Evolutionary conservation across 2,113 vertebrate species (phyloP), one percentile per base, ranked within the genome.

Genomic region (Loxodonta africana): DNA sequence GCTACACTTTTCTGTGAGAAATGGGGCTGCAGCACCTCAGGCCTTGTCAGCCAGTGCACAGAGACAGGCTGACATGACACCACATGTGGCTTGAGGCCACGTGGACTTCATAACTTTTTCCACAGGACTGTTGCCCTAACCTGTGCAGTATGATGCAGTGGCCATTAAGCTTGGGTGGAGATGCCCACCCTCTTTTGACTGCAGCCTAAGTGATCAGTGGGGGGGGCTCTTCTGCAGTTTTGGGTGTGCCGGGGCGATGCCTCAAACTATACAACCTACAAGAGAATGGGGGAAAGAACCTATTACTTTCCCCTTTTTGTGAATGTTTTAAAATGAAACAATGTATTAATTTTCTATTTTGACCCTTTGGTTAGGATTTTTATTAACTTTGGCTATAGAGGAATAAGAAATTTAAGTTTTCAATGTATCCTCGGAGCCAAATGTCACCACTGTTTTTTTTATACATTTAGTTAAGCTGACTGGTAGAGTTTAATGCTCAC

Each of bases 401-500:
- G 63, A 53, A 71, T 26, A 62, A 15, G 23, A 2, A 23, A 25
- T 23, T 26, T 21, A 8, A 33, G 57, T 3, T 67, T 74, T 57
- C 57, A 23, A 18, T 84, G 26, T 44, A 11, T 21, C 6, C 48
- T 80, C 65, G 76, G 25, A 93, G n/a, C 81, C 48, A 41, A 4
- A 0, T 8, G 6, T 26, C 2, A 2, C 76, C 84, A 44, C 48
- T 37, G 26, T 28, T 48, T 20, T 25, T 67, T 57, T 48, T 17
- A n/a, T 11, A 9, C 71, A 6, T 25, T 9, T 1, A 41, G 7
- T 30, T 20, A 73, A 53, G 48, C 37, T 30, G 28, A n/a, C 2
- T 0, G 0, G 37, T 8, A 23, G 71, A 21, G 6, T 37, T 17
- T 41, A 18, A 33, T 1, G 33, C 28, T 62, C 17, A 0, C 1